A percentile compares a stretch with the other conserved stretches of the same genome.
These are phyloP conservation scores for Hirtodrosophila duncani DNA, from an alignment of 2,888 invertebrate genomes.

Conservation along the genomic window DNA sequence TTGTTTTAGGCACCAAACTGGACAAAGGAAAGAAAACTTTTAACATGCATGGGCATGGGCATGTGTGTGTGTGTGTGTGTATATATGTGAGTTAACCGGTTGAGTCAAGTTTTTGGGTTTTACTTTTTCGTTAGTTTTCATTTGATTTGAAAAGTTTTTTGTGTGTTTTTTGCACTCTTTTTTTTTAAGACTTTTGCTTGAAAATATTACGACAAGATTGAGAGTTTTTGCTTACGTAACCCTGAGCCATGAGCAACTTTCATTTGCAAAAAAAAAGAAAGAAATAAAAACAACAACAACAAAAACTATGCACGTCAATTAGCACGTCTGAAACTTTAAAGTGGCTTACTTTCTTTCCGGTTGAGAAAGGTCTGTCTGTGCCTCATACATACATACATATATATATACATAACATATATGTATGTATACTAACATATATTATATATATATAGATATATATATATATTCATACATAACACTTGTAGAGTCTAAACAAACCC, in stretches of 20 bases:
- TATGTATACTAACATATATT: not conserved
- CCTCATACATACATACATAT: too few species aligned
- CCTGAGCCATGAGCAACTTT: conserved; percentile 14
- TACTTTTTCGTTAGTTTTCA: too few species aligned
- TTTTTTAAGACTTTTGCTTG: too few species aligned
- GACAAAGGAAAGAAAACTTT: conserved; percentile 1
- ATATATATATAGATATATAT: too few species aligned
- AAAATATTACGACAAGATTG: conserved; percentile 6
- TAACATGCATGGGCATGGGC: not conserved
- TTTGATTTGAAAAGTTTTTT: too few species aligned
- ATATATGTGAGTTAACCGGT: not conserved
- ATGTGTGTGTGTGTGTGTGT: not conserved
- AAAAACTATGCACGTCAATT: not conserved
- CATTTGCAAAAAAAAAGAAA: conserved; percentile 11
- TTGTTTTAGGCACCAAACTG: not conserved
- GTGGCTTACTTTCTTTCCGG: conserved; percentile 58
- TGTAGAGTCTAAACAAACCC: too few species aligned
- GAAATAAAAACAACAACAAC: conserved; percentile 18
- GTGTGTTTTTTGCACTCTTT: too few species aligned
- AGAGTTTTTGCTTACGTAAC: conserved; percentile 24
- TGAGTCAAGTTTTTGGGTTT: too few species aligned
- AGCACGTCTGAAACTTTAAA: not conserved
- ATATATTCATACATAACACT: too few species aligned
- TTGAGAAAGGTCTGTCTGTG: conserved; percentile 57
- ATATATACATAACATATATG: too few species aligned